phyloP scores from a whole-genome alignment of 2,113 vertebrate species.

The Peucedramus taeniatus region DNA sequence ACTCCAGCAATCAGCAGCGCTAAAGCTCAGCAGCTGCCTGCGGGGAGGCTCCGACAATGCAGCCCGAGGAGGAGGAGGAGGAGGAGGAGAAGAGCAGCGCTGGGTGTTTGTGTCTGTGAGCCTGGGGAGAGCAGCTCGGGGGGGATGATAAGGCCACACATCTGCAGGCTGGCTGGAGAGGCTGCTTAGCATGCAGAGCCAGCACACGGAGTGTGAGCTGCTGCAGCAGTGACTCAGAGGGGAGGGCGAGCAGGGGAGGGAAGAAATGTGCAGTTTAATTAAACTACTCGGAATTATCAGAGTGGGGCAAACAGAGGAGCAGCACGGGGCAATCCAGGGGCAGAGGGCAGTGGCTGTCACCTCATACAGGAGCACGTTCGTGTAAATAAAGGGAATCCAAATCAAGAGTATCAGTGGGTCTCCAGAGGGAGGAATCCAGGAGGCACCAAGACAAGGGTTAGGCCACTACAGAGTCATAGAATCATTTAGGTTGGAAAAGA shows the following conservation, averaged over 20 bases:
- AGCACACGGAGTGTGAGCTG: background rate
- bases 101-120: background rate
- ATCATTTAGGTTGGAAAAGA: background rate
- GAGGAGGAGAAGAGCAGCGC: background rate
- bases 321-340: background rate
- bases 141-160: background rate
- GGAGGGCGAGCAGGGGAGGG: background rate
- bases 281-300: background rate
- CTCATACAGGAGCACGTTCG: background rate
- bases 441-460: background rate
- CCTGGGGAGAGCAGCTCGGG: accelerated
- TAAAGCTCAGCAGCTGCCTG: background rate
- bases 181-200: background rate
- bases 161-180: background rate
- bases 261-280: background rate
- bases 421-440: background rate
- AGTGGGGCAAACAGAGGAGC: background rate
- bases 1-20: background rate
- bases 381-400: background rate
- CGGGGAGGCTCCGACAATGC: background rate
- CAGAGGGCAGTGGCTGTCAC: background rate
- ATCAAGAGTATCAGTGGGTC: background rate
- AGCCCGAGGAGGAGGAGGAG: accelerated
- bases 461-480: background rate
- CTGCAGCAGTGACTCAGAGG: background rate